Base-by-base conservation (phyloP, 2,113 vertebrate genomes). In the Clarias magur region DNA sequence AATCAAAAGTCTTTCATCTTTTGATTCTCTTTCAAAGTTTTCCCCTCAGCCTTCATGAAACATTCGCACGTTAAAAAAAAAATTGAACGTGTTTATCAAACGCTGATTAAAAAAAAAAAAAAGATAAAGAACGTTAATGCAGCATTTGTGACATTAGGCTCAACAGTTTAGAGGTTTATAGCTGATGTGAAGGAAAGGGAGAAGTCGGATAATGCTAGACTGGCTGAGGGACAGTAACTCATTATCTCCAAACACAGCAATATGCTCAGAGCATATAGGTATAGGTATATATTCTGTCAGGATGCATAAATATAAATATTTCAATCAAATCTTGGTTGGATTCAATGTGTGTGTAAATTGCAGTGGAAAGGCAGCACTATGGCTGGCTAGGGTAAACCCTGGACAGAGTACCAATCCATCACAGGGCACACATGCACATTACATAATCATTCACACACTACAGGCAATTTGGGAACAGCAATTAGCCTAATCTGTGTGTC, bases 1-100 rank as follows among this genome's bases (percentile, higher is more conserved):
- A 95, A 95, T 95, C 70, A 7, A 34, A n/a, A 72, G 16, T 78
- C 68, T 79, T 88, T 53, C 25, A 86, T 85, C 67, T 56, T 48
- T 48, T 48, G 63, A 91, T 89, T 88, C 80, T 89, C 91, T 80
- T 82, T 4, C 25, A 81, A 88, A 72, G 57, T 67, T 86, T 48
- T 11, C 1, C 88, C 38, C 90, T 91, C 83, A 5, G 38, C 88
- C 53, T 19, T 75, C 76, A 23, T 65, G 80, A 25, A 80, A 21
- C 15, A 84, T 85, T 21, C 8, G 42, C 12, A 73, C n/a, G 53
- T 17, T 7, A 3, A 3, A 25, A 8, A 56, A 56, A 56, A 79
- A 2, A 42, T 19, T 1, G n/a, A 0, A 30, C 2, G 4, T 4
- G 12, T n/a, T 16, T n/a, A 54, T 15, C 4, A 48, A 54, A 54